Percentiles rank a stretch among this genome's conserved stretches.
These are phyloP conservation scores for Phataginus tricuspis DNA, from an alignment of 2,797 vertebrate genomes.

Conservation along the genomic window DNA sequence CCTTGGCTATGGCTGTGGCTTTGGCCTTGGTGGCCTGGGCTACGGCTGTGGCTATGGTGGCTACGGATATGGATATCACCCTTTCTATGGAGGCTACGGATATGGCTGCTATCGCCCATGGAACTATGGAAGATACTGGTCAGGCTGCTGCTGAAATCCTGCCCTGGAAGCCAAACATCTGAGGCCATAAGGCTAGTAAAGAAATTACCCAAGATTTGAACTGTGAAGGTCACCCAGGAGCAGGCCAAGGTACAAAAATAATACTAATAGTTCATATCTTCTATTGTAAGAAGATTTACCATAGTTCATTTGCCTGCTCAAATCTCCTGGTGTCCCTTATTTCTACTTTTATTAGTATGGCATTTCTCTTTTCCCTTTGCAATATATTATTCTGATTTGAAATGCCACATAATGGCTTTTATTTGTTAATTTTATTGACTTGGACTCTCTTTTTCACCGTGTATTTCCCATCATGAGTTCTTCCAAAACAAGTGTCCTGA, in stretches of 20 bases:
- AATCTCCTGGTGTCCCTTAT: background rate
- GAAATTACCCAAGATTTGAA: background rate
- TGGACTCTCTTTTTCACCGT: background rate
- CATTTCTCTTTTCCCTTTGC: background rate
- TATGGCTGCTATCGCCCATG: background rate
- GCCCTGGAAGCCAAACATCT: fast-evolving
- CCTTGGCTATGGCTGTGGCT: too few relatives aligned
- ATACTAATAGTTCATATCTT: too few relatives aligned
- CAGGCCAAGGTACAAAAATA: background rate
- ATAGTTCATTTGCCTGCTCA: background rate
- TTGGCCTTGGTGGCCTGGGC: too few relatives aligned
- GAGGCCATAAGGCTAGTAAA: background rate
- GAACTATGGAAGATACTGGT: background rate
- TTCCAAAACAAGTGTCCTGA: background rate
- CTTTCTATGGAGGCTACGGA: background rate
- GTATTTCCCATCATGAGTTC: background rate
- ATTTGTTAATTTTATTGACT: background rate
- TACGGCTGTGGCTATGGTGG: too few relatives aligned
- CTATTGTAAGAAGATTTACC: background rate
- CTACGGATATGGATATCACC: too few relatives aligned
- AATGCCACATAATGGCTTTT: background rate
- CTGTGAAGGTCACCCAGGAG: background rate
- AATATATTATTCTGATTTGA: background rate
- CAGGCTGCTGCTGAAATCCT: background rate
- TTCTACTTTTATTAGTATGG: background rate